Percentiles rank a stretch among this genome's conserved stretches.
phyloP scores from a whole-genome alignment of 2,797 vertebrate genomes.

The Periparus ater region DNA sequence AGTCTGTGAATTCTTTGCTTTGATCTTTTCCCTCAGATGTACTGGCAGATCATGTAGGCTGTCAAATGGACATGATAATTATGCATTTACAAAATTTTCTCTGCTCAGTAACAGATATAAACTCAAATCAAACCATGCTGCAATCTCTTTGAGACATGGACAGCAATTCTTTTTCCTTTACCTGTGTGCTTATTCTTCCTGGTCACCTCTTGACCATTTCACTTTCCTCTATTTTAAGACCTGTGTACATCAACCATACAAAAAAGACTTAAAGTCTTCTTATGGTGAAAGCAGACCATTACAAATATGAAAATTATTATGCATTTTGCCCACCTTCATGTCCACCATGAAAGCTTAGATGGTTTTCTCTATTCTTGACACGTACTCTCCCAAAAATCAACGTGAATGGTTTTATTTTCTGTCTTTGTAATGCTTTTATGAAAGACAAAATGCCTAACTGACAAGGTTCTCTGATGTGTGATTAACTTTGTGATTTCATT shows the following conservation, averaged over 20 bases:
- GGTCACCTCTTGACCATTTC: background rate
- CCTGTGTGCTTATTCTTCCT: background rate
- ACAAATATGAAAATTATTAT: background rate
- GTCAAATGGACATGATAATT: slow-evolving; percentile 57
- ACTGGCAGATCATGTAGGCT: slow-evolving; percentile 16
- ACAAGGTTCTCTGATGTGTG: background rate
- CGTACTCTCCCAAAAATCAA: background rate
- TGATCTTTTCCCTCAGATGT: slow-evolving; percentile 51
- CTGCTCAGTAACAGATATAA: background rate
- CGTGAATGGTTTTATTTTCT: slow-evolving; percentile 14
- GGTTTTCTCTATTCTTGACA: background rate
- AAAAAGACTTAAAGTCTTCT: background rate
- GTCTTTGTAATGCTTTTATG: background rate
- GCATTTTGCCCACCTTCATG: background rate
- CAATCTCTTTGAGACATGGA: background rate
- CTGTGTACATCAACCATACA: background rate
- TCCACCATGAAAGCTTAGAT: background rate
- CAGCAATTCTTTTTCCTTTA: background rate
- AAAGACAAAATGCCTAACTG: background rate
- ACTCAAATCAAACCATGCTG: background rate
- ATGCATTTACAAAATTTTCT: slow-evolving; percentile 14
- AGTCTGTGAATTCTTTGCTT: slow-evolving; percentile 30
- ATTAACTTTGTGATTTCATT: background rate
- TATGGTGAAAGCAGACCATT: background rate
- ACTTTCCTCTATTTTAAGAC: background rate